These are phyloP conservation scores for Papilio glaucus DNA, from an alignment of 1,140 invertebrate genomes.

Conservation along the genomic window DNA sequence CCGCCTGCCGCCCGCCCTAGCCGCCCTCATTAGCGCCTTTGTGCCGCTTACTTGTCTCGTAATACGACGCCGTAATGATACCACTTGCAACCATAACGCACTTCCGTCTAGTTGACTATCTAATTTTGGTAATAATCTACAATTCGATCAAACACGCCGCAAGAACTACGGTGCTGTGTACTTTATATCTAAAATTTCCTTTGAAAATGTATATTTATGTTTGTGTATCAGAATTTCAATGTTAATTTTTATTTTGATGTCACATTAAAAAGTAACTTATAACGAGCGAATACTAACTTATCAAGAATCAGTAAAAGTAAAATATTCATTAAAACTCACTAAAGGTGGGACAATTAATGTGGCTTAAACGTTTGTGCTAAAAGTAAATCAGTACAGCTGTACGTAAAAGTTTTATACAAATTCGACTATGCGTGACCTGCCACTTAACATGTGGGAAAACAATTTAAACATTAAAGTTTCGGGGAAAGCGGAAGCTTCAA, in stretches of 20 bases:
- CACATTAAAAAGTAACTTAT: not conserved
- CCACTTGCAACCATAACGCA: slow-evolving; percentile 64
- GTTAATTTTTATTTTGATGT: no score
- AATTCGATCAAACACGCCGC: slow-evolving; percentile 7
- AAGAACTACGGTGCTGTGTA: not conserved
- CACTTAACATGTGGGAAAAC: slow-evolving; percentile 38
- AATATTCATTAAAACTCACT: not conserved
- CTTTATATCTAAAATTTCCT: not conserved
- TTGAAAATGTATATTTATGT: not conserved
- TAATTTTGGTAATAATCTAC: slow-evolving; percentile 40
- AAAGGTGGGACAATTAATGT: no score
- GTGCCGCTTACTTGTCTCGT: slow-evolving; percentile 77
- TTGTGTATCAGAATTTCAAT: no score
- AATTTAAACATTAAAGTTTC: slow-evolving; percentile 41
- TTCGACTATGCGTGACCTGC: slow-evolving; percentile 31
- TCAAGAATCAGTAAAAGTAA: not conserved
- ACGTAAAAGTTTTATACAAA: slow-evolving; percentile 34
- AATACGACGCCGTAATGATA: slow-evolving; percentile 78
- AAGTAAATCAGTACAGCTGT: not conserved
- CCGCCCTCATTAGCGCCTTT: slow-evolving; percentile 80
- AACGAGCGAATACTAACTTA: not conserved
- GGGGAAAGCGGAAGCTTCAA: slow-evolving; percentile 29
- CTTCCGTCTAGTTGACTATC: slow-evolving; percentile 48
- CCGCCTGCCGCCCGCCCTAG: slow-evolving; percentile 43
- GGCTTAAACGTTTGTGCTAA: not conserved